These are phyloP conservation scores for Syndactyla subalaris DNA, from an alignment of 2,797 vertebrate species.

Conservation along the genomic window DNA sequence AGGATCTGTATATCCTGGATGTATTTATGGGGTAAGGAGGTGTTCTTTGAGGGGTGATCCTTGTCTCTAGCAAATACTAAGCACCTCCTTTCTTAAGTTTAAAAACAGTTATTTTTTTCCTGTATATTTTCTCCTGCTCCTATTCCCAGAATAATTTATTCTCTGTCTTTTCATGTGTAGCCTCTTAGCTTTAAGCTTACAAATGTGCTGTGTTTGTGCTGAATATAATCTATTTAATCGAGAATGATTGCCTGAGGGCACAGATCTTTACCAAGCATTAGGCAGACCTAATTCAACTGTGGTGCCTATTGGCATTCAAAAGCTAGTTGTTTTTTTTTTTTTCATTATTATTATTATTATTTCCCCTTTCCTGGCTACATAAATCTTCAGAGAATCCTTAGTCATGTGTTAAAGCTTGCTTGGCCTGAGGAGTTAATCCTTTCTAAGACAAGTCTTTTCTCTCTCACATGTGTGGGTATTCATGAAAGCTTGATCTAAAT, in stretches of 20 bases:
- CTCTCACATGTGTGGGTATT: background rate
- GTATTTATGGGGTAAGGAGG: background rate
- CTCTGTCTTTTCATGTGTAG: constrained; percentile 5
- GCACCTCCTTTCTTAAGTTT: background rate
- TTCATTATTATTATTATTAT: background rate
- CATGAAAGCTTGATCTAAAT: background rate
- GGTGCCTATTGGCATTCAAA: background rate
- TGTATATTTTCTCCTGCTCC: background rate
- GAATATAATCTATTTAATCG: constrained; percentile 39
- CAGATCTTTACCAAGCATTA: constrained; percentile 16
- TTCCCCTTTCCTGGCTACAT: background rate
- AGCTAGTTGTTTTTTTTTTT: background rate
- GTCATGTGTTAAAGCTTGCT: constrained; percentile 42
- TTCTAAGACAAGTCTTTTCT: constrained; percentile 26
- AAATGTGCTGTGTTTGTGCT: constrained; percentile 6
- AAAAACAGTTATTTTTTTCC: background rate
- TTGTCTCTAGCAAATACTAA: background rate
- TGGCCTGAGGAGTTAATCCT: constrained; percentile 45
- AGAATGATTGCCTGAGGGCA: constrained; percentile 28
- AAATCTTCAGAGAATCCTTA: constrained; percentile 36
- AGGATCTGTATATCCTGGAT: background rate
- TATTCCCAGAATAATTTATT: constrained; percentile 2
- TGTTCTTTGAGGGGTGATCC: background rate
- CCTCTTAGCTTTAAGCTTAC: background rate
- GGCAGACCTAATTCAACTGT: background rate